Conservation (phyloP, 2,888 invertebrate species). For the Cristatella mucedo region DNA sequence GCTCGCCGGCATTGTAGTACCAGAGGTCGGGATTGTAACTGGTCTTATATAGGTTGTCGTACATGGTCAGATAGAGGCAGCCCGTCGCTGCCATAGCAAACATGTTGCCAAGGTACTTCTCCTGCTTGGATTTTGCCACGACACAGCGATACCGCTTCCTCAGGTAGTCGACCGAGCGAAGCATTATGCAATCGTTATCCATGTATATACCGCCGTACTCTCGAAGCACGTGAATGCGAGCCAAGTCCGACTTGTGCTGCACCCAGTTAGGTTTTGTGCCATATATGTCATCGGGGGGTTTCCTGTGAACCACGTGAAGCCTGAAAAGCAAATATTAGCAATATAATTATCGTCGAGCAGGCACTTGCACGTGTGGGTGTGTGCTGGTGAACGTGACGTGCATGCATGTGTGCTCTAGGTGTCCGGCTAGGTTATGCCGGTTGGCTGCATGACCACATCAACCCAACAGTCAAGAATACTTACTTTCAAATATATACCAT, state of each 20-base stretch:
- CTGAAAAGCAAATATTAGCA: too few relatives aligned
- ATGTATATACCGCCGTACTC: constrained; percentile 36
- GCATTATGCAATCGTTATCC: constrained; percentile 32
- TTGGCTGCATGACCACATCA: too few relatives aligned
- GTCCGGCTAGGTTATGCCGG: too few relatives aligned
- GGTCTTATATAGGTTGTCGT: constrained; percentile 6
- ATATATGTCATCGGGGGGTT: constrained; percentile 33
- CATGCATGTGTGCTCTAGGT: too few relatives aligned
- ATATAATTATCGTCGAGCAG: too few relatives aligned
- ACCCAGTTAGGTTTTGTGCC: constrained; percentile 34
- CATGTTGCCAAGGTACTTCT: constrained; percentile 8
- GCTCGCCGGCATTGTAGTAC: constrained; percentile 40
- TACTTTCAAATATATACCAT: too few relatives aligned
- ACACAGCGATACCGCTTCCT: constrained; percentile 18
- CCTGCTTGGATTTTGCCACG: constrained; percentile 4
- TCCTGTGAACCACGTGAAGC: constrained; percentile 7
- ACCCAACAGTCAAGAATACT: too few relatives aligned
- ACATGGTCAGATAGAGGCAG: constrained; percentile 3
- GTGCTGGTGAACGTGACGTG: too few relatives aligned
- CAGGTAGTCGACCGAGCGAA: constrained; percentile 29
- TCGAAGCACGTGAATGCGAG: constrained; percentile 29
- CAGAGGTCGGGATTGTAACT: constrained; percentile 18
- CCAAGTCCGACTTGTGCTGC: constrained; percentile 36
- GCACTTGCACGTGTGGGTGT: too few relatives aligned
- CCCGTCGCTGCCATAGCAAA: neutral